These are phyloP conservation scores for Ceriagrion tenellum DNA, from an alignment of 2,888 invertebrate species.

Conservation along the genomic window DNA sequence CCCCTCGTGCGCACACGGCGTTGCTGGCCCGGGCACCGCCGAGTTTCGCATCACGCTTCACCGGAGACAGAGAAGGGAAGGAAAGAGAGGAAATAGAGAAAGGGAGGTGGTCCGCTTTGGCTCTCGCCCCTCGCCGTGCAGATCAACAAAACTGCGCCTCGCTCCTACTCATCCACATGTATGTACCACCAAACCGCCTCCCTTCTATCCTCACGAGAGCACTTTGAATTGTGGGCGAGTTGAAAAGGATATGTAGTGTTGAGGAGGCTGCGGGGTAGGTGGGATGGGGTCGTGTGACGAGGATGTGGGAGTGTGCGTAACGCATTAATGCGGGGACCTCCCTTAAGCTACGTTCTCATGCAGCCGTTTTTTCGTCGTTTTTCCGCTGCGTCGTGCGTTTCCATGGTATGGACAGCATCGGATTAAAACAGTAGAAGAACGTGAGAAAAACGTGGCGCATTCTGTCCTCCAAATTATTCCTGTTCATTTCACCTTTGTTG, in stretches of 20 bases:
- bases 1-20: background rate
- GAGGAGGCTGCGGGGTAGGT: background rate
- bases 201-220: background rate
- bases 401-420: too few species aligned
- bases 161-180: background rate
- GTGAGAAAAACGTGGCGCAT: too few species aligned
- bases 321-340: background rate
- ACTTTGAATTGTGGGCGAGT: conserved; percentile 14
- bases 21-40: background rate
- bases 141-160: background rate
- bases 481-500: too few species aligned
- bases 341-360: too few species aligned
- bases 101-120: background rate
- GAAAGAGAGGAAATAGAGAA: background rate
- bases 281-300: background rate
- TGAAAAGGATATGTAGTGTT: conserved; percentile 18
- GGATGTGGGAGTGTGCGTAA: background rate
- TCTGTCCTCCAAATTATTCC: too few species aligned
- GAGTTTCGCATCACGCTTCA: background rate
- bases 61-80: background rate
- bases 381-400: too few species aligned
- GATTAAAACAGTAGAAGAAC: too few species aligned
- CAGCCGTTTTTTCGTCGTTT: too few species aligned
- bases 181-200: background rate
- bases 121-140: background rate